These are phyloP conservation scores for Onychomys arenicola DNA, from an alignment of 2,797 vertebrate species.

Conservation along the genomic window DNA sequence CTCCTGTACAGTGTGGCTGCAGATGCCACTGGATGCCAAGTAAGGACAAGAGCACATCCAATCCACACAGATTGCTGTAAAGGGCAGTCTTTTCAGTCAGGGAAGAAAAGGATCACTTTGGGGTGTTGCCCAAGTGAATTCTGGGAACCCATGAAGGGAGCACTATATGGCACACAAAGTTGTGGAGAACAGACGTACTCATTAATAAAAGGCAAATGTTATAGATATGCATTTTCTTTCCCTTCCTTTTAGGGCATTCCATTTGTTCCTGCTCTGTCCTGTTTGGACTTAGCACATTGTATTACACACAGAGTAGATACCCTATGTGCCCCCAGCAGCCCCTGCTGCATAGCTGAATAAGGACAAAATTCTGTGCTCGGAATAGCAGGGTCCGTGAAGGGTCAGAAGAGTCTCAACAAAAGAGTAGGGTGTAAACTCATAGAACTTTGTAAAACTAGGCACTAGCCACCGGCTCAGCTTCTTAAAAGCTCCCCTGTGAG, in stretches of 20 bases:
- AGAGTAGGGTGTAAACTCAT: neutral
- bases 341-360: neutral
- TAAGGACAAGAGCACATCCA: neutral
- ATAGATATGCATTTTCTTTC: conserved; percentile 59
- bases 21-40: neutral
- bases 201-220: conserved; percentile 51
- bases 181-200: neutral
- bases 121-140: conserved; percentile 17
- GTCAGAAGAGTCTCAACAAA: neutral
- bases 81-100: neutral
- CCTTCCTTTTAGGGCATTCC: conserved; percentile 41
- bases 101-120: neutral
- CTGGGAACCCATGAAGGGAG: neutral
- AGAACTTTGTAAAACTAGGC: neutral
- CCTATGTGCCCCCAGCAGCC: neutral
- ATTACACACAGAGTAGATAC: neutral
- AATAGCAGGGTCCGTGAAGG: neutral
- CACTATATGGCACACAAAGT: neutral
- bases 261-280: conserved; percentile 41
- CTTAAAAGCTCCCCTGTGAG: neutral
- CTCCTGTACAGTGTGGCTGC: neutral
- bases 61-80: neutral
- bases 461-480: neutral
- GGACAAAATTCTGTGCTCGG: neutral
- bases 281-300: neutral